phyloP scores from a whole-genome alignment of 2,113 vertebrate genomes.

The Pituophis catenifer region DNA sequence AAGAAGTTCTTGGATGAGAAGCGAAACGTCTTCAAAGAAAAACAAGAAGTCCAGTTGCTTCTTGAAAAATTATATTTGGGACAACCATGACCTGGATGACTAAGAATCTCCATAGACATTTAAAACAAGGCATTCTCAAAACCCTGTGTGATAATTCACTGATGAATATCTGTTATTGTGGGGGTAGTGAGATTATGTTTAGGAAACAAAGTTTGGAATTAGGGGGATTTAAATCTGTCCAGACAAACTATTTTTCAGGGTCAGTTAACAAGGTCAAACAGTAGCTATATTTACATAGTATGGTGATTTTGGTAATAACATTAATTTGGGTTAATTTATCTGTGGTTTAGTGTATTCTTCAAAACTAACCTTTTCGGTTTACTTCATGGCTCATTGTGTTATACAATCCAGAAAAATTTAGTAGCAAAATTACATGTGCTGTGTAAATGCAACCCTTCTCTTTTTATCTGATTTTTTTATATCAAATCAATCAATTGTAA shows the following conservation, averaged over 20 bases:
- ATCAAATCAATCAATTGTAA: not conserved
- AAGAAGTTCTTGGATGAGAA: too few relatives aligned
- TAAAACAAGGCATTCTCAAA: not conserved
- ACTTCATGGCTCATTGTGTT: not conserved
- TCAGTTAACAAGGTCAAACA: not conserved
- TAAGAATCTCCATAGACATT: not conserved
- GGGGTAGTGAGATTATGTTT: not conserved
- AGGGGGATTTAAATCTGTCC: not conserved
- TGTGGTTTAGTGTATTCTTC: not conserved
- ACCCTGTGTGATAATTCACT: not conserved
- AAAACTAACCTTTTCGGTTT: not conserved
- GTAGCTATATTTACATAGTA: not conserved
- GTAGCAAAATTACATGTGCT: not conserved
- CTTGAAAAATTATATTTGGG: too few relatives aligned
- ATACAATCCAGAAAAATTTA: not conserved
- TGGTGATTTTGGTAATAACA: not conserved
- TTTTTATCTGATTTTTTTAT: not conserved
- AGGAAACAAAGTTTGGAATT: not conserved
- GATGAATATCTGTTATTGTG: not conserved
- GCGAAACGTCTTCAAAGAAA: too few relatives aligned
- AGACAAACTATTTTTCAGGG: not conserved
- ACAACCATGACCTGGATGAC: too few relatives aligned
- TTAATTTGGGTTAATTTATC: not conserved
- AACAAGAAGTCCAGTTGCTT: too few relatives aligned
- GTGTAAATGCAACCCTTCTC: not conserved